Conservation (phyloP, 2,797 vertebrate species). For the Cetoscarus ocellatus region DNA sequence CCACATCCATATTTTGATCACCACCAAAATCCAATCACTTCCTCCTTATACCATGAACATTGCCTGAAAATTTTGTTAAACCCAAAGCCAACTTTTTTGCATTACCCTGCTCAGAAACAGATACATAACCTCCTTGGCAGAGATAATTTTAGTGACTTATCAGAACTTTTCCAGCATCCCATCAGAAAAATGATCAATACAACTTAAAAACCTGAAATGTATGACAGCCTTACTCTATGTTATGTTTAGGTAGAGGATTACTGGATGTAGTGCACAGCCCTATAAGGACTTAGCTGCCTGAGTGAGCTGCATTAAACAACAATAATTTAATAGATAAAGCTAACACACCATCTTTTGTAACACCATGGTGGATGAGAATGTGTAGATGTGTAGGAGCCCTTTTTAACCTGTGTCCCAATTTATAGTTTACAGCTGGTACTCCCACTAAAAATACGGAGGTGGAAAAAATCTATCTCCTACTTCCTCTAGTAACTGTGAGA, state of each 20-base stretch:
- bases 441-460: constrained; percentile 6
- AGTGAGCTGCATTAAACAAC: not conserved
- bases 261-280: not conserved
- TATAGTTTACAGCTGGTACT: constrained; percentile 10
- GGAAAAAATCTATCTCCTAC: not conserved
- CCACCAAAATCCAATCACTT: too few species aligned
- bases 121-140: too few species aligned
- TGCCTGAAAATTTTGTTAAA: too few species aligned
- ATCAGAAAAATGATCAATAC: too few species aligned
- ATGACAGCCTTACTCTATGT: not conserved
- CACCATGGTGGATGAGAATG: not conserved
- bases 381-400: not conserved
- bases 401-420: constrained; percentile 2
- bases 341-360: not conserved
- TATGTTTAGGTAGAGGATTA: constrained; percentile 2
- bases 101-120: too few species aligned
- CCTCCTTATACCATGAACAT: too few species aligned
- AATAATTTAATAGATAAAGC: not conserved
- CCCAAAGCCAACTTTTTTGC: too few species aligned
- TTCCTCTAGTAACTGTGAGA: constrained; percentile 1
- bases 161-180: too few species aligned
- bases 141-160: too few species aligned
- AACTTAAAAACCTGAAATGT: too few species aligned
- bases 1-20: too few species aligned
- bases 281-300: not conserved